phyloP scores from a whole-genome alignment of 2,113 vertebrate genomes.

The Suricata suricatta region DNA sequence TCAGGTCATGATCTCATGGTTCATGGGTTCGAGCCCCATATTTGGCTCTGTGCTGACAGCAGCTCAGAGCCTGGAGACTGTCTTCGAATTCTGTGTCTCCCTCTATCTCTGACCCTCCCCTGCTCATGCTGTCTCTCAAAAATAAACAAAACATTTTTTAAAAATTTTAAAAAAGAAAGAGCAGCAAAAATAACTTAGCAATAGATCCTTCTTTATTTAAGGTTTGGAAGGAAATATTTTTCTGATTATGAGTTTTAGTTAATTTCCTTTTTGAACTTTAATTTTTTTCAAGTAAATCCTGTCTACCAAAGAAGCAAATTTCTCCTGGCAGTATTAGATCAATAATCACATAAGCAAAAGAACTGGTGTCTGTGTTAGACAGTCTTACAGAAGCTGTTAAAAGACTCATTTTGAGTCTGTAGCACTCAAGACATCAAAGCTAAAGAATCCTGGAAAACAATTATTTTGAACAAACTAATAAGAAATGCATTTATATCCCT shows the following conservation, averaged over 20 bases:
- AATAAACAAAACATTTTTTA: too few species aligned
- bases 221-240: slow-evolving; percentile 37
- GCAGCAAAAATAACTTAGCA: background rate
- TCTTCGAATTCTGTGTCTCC: too few species aligned
- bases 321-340: background rate
- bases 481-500: background rate
- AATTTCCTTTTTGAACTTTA: background rate
- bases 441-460: background rate
- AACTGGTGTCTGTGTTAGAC: background rate
- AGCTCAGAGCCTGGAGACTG: too few species aligned
- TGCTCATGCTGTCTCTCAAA: too few species aligned
- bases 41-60: too few species aligned
- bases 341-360: background rate
- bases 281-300: background rate
- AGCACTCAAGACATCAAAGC: background rate
- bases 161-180: too few species aligned
- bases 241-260: background rate
- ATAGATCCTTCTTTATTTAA: background rate
- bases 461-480: background rate
- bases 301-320: background rate
- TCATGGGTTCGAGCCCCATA: too few species aligned
- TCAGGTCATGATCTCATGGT: too few species aligned
- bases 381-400: background rate
- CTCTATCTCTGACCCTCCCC: too few species aligned
- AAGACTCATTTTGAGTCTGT: background rate